These are phyloP conservation scores for Ploceus nigricollis DNA, from an alignment of 2,113 vertebrate species.

Conservation along the genomic window DNA sequence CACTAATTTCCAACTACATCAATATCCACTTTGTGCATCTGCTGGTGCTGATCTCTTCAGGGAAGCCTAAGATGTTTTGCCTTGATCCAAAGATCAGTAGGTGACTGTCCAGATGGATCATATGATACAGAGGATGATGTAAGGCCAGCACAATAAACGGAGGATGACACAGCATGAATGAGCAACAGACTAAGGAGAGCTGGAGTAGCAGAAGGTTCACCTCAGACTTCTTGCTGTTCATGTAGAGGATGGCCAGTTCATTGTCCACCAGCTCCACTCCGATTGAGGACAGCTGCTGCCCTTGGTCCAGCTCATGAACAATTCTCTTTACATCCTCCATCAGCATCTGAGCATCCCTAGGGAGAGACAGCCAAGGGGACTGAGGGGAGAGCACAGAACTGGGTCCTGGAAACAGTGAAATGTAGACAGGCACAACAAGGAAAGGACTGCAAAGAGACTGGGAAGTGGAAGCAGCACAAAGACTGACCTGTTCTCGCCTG, in stretches of 20 bases:
- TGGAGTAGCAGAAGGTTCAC: slow-evolving; percentile 66
- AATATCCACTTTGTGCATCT: not conserved
- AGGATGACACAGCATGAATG: not conserved
- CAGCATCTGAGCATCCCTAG: slow-evolving; percentile 95
- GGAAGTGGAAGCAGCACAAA: not conserved
- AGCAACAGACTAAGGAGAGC: not conserved
- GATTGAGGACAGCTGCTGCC: slow-evolving; percentile 88
- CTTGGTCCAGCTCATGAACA: slow-evolving; percentile 91
- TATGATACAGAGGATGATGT: not conserved
- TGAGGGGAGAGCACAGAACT: not conserved
- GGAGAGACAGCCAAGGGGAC: not conserved
- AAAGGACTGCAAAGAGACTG: not conserved
- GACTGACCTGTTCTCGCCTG: slow-evolving; percentile 90
- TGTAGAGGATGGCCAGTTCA: slow-evolving; percentile 91
- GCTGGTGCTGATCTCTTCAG: not conserved
- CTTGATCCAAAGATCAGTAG: not conserved
- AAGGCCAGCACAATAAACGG: not conserved
- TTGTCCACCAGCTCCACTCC: slow-evolving; percentile 96
- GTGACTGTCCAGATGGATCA: not conserved
- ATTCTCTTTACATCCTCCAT: slow-evolving; percentile 97
- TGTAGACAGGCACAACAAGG: not conserved
- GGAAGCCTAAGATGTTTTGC: not conserved
- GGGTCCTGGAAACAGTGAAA: not conserved
- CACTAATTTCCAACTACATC: not conserved
- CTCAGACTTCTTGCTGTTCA: slow-evolving; percentile 99